Evolutionary conservation across 53 echinoderm and acorn worm genomes (phyloP).

Genomic region (Patiria pectinifera): DNA sequence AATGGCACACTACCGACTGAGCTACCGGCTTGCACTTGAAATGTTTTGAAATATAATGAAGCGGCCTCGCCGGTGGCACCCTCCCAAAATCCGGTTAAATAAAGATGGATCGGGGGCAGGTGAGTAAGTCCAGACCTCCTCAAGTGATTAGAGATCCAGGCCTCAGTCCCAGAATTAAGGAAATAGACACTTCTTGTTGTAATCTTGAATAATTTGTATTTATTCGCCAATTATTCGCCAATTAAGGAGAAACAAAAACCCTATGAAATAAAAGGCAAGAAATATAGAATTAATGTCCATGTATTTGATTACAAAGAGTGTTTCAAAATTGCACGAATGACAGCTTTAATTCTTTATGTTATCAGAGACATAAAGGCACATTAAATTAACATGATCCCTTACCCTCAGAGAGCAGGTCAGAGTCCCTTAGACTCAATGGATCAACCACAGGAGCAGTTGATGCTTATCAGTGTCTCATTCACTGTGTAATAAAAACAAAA

Average conservation of each 20-base stretch:
- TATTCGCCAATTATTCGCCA: neutral
- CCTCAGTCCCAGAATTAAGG: neutral
- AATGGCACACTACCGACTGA: too few relatives aligned
- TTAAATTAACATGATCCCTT: neutral
- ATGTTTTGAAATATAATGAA: too few relatives aligned
- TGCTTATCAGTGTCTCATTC: neutral
- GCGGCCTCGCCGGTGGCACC: slow-evolving; percentile 5
- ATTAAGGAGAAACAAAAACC: neutral
- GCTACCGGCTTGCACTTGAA: too few relatives aligned
- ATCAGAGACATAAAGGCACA: neutral
- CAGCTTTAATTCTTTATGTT: neutral
- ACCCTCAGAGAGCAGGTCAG: neutral
- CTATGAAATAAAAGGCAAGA: neutral
- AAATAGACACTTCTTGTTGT: neutral
- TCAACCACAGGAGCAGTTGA: too few relatives aligned
- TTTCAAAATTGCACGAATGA: neutral
- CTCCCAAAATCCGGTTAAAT: neutral
- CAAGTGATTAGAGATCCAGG: neutral
- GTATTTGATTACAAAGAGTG: neutral
- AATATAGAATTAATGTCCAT: neutral
- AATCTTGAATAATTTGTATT: neutral
- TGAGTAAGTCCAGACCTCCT: neutral
- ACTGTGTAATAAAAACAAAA: neutral
- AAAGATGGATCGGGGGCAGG: neutral
- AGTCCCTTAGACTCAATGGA: too few relatives aligned